Percentiles rank a stretch among this genome's conserved stretches.
phyloP scores from a whole-genome alignment of 1,140 invertebrate species.

The Microplitis mediator region DNA sequence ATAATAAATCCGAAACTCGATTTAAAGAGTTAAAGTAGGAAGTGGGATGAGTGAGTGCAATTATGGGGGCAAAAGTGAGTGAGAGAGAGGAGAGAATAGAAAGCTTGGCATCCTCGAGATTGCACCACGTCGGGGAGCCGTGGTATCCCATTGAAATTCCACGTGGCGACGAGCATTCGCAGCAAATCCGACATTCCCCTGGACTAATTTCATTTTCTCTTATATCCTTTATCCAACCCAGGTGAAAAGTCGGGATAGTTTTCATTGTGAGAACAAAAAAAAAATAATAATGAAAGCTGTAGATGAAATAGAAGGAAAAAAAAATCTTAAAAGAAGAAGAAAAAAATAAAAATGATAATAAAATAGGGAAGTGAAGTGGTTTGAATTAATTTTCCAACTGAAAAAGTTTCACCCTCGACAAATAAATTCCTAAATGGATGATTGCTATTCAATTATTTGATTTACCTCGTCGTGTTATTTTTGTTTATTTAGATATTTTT shows the following conservation, averaged over 20 bases:
- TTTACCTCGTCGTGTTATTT: neutral
- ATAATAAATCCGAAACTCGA: too few relatives aligned
- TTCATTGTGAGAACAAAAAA: neutral
- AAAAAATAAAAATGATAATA: neutral
- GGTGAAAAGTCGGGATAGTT: conserved; percentile 22
- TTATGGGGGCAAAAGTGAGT: too few relatives aligned
- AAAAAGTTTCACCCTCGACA: neutral
- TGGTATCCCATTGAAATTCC: conserved; percentile 32
- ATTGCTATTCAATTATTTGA: neutral
- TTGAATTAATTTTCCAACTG: conserved; percentile 6
- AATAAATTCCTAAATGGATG: neutral
- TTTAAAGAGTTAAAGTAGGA: too few relatives aligned
- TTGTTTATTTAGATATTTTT: neutral
- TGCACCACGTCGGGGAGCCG: conserved; percentile 15
- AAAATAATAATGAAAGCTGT: neutral
- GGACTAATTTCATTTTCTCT: conserved; percentile 31
- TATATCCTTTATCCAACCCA: neutral
- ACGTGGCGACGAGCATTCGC: conserved; percentile 25
- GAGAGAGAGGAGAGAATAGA: conserved; percentile 14
- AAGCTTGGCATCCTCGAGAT: conserved; percentile 27
- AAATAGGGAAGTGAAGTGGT: neutral
- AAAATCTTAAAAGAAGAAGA: neutral
- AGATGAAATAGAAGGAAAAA: neutral
- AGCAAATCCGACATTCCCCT: conserved; percentile 27
- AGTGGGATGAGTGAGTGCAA: too few relatives aligned